These are phyloP conservation scores for Centruroides vittatus DNA, from an alignment of 1,140 invertebrate genomes.

Conservation along the genomic window DNA sequence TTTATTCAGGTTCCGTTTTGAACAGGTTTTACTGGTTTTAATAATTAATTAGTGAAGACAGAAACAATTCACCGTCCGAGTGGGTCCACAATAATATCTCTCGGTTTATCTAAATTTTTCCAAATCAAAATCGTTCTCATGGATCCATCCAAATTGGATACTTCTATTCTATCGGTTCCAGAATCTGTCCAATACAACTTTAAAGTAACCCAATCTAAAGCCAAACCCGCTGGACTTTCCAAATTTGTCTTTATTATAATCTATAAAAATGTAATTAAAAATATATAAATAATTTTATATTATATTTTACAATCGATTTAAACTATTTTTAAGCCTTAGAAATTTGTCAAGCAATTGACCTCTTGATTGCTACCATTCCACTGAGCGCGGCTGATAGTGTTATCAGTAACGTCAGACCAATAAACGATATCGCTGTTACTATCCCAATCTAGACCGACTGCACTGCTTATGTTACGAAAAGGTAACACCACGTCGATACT, in stretches of 20 bases:
- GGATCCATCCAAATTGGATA: conserved; percentile 57
- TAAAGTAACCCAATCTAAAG: conserved; percentile 68
- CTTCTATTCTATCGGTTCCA: conserved; percentile 63
- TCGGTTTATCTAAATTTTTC: conserved; percentile 62
- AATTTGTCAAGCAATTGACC: conserved; percentile 1
- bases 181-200: conserved; percentile 84
- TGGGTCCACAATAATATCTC: conserved; percentile 72
- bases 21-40: no score
- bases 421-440: conserved; percentile 60
- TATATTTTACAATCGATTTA: no score
- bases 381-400: conserved; percentile 60
- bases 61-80: conserved; percentile 34
- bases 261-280: conserved; percentile 14
- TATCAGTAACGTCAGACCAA: conserved; percentile 72
- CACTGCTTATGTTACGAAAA: conserved; percentile 60
- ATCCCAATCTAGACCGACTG: conserved; percentile 70
- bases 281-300: no score
- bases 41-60: background rate
- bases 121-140: conserved; percentile 60
- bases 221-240: conserved; percentile 36
- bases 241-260: conserved; percentile 51
- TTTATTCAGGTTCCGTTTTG: no score
- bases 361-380: conserved; percentile 57
- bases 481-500: conserved; percentile 43
- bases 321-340: no score